Evolutionary conservation across 2,113 vertebrate genomes (phyloP), one percentile per base, ranked within the genome.

Genomic region (Grammomys dolichurus): DNA sequence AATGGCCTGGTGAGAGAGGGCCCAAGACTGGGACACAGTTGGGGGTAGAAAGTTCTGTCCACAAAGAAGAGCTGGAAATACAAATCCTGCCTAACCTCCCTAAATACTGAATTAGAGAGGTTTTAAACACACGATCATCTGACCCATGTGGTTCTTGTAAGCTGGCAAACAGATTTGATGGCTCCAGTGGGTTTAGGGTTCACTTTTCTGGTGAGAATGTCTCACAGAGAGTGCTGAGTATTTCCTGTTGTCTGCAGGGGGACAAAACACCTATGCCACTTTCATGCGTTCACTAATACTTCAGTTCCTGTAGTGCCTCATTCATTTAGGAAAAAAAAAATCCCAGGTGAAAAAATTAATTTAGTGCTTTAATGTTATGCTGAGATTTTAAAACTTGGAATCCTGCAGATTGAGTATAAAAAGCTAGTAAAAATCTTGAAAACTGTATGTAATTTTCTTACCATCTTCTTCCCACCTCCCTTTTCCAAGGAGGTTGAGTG

Each of bases 401-500:
- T 58, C 43, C 20, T 80, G 9, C 31, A 33, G n/a, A 1, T 1
- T 69, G 85, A 40, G 22, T 82, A 87, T 11, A 77, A 80, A 51
- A 91, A 76, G 26, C 73, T 69, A 58, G 73, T 86, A 63, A 46
- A 86, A 51, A 60, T 70, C 78, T 91, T 69, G 91, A 81, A 97
- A 94, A 67, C 6, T 22, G 22, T n/a, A 5, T 81, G 33, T 26
- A 6, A 20, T 31, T 78, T 56, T 80, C 28, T 60, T 33, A 43
- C 3, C 1, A 1, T 48, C 4, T 89, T 95, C 19, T 16, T 54
- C 78, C 8, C 54, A 7, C 5, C 3, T 36, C 36, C 10, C 12
- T 24, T 31, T 8, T 9, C 4, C 33, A 13, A 16, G 28, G 76
- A 54, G 22, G 14, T 28, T 11, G 20, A 75, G 28, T 2, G 75